Evolutionary conservation across 2,113 vertebrate genomes (phyloP).

Genomic region (Balaeniceps rex): DNA sequence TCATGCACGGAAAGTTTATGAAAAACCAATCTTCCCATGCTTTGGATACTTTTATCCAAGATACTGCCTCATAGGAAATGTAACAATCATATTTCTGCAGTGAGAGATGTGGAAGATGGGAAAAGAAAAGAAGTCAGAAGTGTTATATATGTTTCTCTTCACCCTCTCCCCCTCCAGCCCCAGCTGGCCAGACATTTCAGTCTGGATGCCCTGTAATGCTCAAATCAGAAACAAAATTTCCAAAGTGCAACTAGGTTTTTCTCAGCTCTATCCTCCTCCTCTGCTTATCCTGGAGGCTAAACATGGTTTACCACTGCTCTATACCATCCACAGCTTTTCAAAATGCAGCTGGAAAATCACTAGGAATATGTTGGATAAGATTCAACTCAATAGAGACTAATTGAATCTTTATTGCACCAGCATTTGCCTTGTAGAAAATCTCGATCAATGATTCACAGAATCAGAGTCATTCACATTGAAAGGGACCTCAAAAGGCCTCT

Average conservation of each 20-base stretch:
- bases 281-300: not conserved
- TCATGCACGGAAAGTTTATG: not conserved
- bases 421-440: slow-evolving; percentile 17
- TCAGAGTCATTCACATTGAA: not conserved
- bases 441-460: not conserved
- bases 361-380: not conserved
- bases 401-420: slow-evolving; percentile 10
- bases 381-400: not conserved
- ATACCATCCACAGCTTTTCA: not conserved
- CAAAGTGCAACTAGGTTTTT: not conserved
- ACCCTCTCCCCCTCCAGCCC: not conserved
- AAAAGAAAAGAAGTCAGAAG: not conserved
- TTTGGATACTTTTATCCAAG: not conserved
- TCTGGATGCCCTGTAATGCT: not conserved
- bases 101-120: not conserved
- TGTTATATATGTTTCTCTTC: not conserved
- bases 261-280: not conserved
- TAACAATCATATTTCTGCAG: not conserved
- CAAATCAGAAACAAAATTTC: not conserved
- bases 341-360: slow-evolving; percentile 10
- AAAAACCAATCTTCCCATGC: not conserved
- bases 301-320: not conserved
- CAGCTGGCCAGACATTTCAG: not conserved
- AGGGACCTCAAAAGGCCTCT: not conserved
- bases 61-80: not conserved